Evolutionary conservation across 2,113 vertebrate genomes (phyloP), one percentile per base, ranked within the genome.

Genomic region (Caranx melampygus): DNA sequence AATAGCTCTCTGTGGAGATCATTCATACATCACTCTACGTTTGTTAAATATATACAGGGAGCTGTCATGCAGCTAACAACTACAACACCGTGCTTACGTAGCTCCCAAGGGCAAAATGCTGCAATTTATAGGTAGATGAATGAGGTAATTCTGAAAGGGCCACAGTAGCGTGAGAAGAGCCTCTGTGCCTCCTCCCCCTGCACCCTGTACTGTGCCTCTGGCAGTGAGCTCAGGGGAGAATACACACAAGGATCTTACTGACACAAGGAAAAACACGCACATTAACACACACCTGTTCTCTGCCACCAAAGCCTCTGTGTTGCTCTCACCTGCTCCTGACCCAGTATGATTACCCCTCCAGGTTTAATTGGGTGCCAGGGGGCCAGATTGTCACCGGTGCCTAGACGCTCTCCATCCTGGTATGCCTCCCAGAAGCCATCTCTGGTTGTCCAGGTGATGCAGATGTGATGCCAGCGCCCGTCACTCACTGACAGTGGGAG

Each of bases 281-380:
- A 81, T 42, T 42, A 7, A 51, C 69, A 71, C 72, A 69, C 62
- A 63, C 70, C 0, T 33, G 44, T 42, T 72, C 63, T 61, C 47
- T 49, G 33, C 31, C 47, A 16, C 11, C 26, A 66, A 54, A 62
- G 71, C 69, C n/a, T 20, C 10, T 49, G 47, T 34, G 3, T 33
- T 51, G 62, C 47, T 31, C 98, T 94, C 89, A 99, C 98, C 97
- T 99, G 98, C 75, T 99, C 98, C 91, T 99, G 98, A 35, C 98
- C 98, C 44, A 99, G 95, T 90, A 99, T 97, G 87, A 99, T 95
- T 83, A 98, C 96, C 71, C 98, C 98, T 64, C 97, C 97, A 18
- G 97, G 96, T 94, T 99, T 99, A 96, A 99, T 98, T 90, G 98
- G 98, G 88, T 99, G 98, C 98, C 98, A 99, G 33, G 98, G 98